These are phyloP conservation scores for Orchesellides sinensis DNA, from an alignment of 2,888 invertebrate species.

Conservation along the genomic window DNA sequence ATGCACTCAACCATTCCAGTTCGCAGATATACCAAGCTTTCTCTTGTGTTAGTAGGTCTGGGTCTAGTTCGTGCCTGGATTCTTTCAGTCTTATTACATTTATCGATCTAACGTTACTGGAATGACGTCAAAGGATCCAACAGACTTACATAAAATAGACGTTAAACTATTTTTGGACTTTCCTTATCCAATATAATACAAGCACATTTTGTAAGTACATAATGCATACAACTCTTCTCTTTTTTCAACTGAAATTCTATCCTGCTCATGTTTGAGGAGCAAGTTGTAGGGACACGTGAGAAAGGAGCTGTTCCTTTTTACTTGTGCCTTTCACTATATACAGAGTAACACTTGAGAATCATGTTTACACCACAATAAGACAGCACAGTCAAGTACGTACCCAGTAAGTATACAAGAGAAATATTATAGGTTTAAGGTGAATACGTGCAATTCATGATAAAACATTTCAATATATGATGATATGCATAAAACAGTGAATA, in stretches of 20 bases:
- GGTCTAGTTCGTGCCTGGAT: constrained; percentile 69
- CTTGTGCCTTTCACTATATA: constrained; percentile 37
- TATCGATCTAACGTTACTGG: constrained; percentile 55
- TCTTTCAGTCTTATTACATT: constrained; percentile 56
- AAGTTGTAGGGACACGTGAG: constrained; percentile 43
- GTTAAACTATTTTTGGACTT: constrained; percentile 71
- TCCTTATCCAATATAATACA: no score
- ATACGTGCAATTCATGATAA: background rate
- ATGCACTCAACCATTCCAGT: constrained; percentile 21
- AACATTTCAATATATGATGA: no score
- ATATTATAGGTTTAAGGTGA: no score
- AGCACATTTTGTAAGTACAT: no score
- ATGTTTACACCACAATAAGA: constrained; percentile 28
- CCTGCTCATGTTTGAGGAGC: constrained; percentile 19
- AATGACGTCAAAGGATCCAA: constrained; percentile 73
- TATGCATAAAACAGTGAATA: background rate
- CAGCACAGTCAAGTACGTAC: background rate
- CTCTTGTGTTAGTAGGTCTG: constrained; percentile 66
- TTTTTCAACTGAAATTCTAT: background rate
- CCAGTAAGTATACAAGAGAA: no score
- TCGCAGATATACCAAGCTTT: constrained; percentile 31
- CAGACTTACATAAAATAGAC: constrained; percentile 71
- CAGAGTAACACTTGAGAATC: constrained; percentile 29
- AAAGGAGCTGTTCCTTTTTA: constrained; percentile 26
- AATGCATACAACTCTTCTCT: constrained; percentile 1